Evolutionary conservation across 1,140 invertebrate genomes (phyloP), one percentile per base, ranked within the genome.

Genomic region (Eriocheir sinensis): DNA sequence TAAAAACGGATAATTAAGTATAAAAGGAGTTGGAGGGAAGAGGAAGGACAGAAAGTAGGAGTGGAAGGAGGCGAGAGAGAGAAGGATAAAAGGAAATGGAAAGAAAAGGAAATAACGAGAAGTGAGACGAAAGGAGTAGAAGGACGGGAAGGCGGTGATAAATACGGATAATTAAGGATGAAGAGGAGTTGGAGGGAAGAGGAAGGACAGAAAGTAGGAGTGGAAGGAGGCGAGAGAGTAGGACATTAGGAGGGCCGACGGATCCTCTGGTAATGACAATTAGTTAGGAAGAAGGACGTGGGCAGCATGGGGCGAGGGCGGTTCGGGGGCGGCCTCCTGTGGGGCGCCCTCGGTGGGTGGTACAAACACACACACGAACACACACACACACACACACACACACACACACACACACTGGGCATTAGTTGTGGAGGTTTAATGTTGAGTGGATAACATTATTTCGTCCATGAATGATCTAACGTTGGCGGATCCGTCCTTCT

Each of bases 331-430:
- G 21, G 12, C 48, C 48, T 53, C 48, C 48, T 53, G 48, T 48
- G 44, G 44, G 44, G 60, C 21, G 60, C 60, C 60, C 12, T 27
- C 60, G n/a, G 60, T 72, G 60, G 60, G 60, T 72, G 60, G 60
- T n/a, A 1, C 60, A n/a, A 21, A n/a, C 60, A n/a, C 60, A n/a
- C 60, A 72, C 60, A 72, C 60, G n/a, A 21, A 72, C 60, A 72
- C 60, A 72, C 60, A 72, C 60, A 72, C 60, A 72, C 60, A 72
- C 60, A 72, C 60, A 72, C 60, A 72, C 60, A 72, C 60, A 72
- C 60, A 72, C 60, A 72, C 60, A 72, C 60, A 72, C 60, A 72
- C 60, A 72, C 60, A 72, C 53, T 21, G n/a, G 21, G n/a, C 60
- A 72, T n/a, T 72, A 21, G 12, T 72, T 3, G 27, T 72, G 12